Evolutionary conservation across 2,797 vertebrate genomes (phyloP).

Genomic region (Natrix natrix): DNA sequence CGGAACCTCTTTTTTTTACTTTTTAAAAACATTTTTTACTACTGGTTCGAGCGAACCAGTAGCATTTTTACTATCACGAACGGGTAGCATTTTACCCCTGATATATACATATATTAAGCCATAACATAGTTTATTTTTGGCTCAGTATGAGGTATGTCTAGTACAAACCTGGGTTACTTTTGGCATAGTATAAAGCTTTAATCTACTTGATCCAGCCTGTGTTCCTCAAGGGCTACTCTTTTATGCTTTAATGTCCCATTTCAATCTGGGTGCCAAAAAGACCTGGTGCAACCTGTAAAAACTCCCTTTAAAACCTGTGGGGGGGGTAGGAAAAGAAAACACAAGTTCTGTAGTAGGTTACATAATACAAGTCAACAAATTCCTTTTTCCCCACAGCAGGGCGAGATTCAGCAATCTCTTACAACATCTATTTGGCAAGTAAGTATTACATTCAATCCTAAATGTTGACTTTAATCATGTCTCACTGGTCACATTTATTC

Average conservation of each 20-base stretch:
- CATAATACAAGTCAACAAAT: background rate
- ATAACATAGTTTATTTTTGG: background rate
- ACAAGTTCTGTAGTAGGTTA: background rate
- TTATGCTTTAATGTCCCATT: background rate
- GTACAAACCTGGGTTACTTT: background rate
- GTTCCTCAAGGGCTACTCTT: background rate
- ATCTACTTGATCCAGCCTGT: background rate
- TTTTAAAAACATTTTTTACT: too few relatives aligned
- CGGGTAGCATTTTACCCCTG: too few relatives aligned
- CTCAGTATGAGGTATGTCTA: background rate
- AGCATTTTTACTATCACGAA: too few relatives aligned
- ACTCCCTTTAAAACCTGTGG: background rate
- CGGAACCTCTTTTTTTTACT: too few relatives aligned
- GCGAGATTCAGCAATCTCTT: background rate
- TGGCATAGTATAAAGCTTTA: background rate
- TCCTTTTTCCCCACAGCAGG: background rate
- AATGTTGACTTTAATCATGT: background rate
- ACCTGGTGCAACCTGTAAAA: background rate
- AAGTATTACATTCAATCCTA: background rate
- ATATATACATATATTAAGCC: background rate
- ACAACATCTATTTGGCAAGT: background rate
- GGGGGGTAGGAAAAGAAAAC: background rate
- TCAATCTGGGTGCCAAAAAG: background rate
- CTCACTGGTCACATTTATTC: background rate
- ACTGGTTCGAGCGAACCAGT: too few relatives aligned